Evolutionary conservation across 1,140 invertebrate species (phyloP), one percentile per base, ranked within the genome.

Genomic region (Nylanderia fulva): DNA sequence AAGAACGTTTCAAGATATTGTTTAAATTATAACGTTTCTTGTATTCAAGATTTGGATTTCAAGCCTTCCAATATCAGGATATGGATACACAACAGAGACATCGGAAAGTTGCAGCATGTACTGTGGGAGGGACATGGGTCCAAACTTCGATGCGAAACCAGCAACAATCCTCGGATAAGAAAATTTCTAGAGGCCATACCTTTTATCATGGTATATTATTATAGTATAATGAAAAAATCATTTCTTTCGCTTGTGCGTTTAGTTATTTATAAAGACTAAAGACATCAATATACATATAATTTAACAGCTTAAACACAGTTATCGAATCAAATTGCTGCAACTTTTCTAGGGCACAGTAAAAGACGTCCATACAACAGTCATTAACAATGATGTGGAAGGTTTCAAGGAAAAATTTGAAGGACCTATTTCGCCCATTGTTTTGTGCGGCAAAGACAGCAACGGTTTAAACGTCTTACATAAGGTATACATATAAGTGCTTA

Each of bases 51-150:
- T 93, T 94, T 97, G 90, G 96, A 96, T 90, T 96, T 97, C 88
- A 98, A 97, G 91, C 96, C 97, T 48, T 97, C 98, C 58, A 98
- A 98, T 90, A 98, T 99, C 85, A 95, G 98, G 84, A 98, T 98
- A 95, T 99, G 98, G 98, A 98, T 98, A 85, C 97, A 98, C 92
- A 98, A 98, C 92, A 96, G 97, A 91, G 97, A 98, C 93, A 95
- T 98, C 91, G 96, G 96, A 24, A 97, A 97, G 90, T 94, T 99
- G 61, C 97, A 98, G 91, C 96, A 97, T 90, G 97, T 98, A 1
- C 95, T 99, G 13, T 98, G 98, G 97, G 97, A 98, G 89, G 98
- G 98, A 0, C 97, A 98, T 90, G 98, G 98, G 9, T 95, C 97
- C 60, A 97, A 97, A 84, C 95, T 98, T 4, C 95, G 97, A 64